phyloP scores from a whole-genome alignment of 2,113 vertebrate species.

The Cryptomyrus ogoouensis region DNA sequence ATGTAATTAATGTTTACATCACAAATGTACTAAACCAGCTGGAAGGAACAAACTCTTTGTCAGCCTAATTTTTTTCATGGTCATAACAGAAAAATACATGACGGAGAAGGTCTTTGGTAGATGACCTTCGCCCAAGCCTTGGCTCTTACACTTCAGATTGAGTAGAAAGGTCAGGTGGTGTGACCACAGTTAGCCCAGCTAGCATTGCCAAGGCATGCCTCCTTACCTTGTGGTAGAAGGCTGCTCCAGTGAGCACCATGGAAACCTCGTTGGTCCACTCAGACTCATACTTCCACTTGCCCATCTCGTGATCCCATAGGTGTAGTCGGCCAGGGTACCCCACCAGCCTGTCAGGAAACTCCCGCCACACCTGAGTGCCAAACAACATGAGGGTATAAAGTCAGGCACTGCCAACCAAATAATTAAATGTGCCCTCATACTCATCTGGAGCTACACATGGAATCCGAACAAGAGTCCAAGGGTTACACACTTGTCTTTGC shows the following conservation, averaged over 20 bases:
- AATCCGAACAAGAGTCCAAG: neutral
- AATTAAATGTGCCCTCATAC: neutral
- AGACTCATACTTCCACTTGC: constrained; percentile 97
- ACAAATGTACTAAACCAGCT: neutral
- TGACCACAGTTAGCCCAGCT: neutral
- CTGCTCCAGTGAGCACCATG: constrained; percentile 95
- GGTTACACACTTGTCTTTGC: neutral
- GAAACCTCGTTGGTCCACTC: constrained; percentile 99
- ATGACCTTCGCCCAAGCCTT: neutral
- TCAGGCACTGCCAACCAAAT: neutral
- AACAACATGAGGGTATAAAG: neutral
- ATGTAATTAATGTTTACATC: neutral
- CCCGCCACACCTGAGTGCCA: constrained; percentile 80
- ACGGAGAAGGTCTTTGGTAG: neutral
- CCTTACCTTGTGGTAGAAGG: constrained; percentile 94
- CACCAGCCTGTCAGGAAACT: constrained; percentile 91
- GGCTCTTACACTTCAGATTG: neutral
- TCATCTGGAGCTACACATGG: neutral
- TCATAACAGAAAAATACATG: neutral
- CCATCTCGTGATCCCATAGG: constrained; percentile 97
- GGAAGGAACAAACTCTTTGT: neutral
- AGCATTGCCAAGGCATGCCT: neutral
- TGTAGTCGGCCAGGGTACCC: constrained; percentile 94
- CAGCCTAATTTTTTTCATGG: neutral
- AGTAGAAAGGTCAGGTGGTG: neutral